Conservation (phyloP, 1,140 invertebrate species). For the Anastrepha obliqua region DNA sequence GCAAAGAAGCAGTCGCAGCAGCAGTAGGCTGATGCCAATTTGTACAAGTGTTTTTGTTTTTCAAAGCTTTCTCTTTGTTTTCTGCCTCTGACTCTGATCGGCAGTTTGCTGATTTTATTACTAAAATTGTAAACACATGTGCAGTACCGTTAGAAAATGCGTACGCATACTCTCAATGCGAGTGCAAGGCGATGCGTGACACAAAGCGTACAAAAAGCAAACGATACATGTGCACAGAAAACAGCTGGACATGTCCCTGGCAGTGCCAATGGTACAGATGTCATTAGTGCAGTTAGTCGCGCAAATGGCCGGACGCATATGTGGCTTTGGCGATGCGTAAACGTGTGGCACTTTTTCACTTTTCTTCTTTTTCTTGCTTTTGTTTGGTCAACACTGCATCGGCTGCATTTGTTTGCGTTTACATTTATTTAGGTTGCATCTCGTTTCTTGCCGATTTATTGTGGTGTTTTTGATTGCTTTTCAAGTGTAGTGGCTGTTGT, state of each 20-base stretch:
- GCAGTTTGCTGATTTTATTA: background rate
- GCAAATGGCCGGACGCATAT: background rate
- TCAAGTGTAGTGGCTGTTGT: background rate
- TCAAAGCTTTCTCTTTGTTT: background rate
- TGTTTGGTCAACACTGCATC: background rate
- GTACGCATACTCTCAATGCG: background rate
- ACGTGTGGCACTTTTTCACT: conserved; percentile 3
- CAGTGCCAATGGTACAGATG: background rate
- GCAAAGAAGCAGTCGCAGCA: background rate
- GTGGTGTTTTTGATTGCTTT: background rate
- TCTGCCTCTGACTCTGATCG: background rate
- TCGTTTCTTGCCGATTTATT: background rate
- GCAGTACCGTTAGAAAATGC: background rate
- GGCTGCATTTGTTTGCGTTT: background rate
- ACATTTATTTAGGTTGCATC: background rate
- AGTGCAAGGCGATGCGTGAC: background rate
- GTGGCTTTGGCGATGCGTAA: background rate
- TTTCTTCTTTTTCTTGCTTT: background rate
- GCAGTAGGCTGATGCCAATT: background rate
- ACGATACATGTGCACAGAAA: background rate
- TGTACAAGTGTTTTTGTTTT: background rate
- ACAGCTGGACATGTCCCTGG: background rate
- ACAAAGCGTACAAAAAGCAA: background rate
- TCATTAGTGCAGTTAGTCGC: conserved; percentile 26
- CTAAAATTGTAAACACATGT: background rate